Percentiles rank a stretch among this genome's conserved stretches.
These are phyloP conservation scores for Phoebastria nigripes DNA, from an alignment of 2,797 vertebrate genomes.

Conservation along the genomic window DNA sequence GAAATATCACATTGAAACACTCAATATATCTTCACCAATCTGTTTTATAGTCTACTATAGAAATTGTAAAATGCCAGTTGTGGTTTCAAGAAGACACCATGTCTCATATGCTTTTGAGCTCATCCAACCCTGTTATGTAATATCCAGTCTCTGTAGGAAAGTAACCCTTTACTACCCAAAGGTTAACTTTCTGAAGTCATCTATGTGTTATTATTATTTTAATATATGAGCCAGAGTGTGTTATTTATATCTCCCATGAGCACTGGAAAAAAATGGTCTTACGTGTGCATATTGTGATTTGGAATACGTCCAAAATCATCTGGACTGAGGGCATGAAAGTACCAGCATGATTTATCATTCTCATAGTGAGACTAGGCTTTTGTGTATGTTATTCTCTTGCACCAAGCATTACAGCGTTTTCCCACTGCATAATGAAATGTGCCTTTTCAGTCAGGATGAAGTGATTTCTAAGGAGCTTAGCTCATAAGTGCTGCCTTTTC, in stretches of 20 bases:
- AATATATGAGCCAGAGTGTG: background rate
- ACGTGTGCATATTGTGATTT: background rate
- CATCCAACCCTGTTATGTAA: background rate
- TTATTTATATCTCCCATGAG: background rate
- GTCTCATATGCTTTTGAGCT: background rate
- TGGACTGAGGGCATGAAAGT: background rate
- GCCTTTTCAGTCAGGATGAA: background rate
- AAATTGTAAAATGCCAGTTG: background rate
- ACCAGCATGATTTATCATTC: background rate
- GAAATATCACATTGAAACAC: background rate
- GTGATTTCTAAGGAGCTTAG: background rate
- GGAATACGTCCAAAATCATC: background rate
- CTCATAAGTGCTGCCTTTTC: background rate
- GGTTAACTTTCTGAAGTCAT: background rate
- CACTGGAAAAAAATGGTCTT: background rate
- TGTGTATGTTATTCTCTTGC: background rate
- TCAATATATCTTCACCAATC: background rate
- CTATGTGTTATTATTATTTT: background rate
- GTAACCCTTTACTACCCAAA: background rate
- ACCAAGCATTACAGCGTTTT: background rate
- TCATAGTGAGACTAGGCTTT: background rate
- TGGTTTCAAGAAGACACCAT: background rate
- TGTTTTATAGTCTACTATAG: background rate
- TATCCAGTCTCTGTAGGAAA: background rate
- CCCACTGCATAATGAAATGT: background rate